Base-by-base conservation (phyloP, 2,797 vertebrate species). In the Leucoraja ocellata region DNA sequence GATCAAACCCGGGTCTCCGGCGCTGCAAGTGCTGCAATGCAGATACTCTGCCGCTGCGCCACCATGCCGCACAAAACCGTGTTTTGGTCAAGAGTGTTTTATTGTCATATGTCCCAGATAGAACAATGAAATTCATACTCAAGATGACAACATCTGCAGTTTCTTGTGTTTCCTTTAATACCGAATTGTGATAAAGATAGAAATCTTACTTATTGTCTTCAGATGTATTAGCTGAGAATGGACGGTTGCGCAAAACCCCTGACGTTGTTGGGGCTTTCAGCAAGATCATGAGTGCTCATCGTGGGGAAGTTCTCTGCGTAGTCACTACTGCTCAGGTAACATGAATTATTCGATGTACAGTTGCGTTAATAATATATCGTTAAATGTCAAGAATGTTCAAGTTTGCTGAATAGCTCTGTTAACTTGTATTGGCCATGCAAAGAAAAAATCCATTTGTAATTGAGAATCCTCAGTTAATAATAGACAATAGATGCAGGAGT, bases 221-320 rank as follows among this genome's bases (percentile, higher is more conserved):
- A 99, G 99, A 97, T 94, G 94, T 99, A 94, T 96, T 99, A 94
- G 96, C 98, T 93, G 98, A 99, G 91, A 99, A 99, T 1, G 97
- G 98, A 7, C 98, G 98, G 80, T 95, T 99, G 92, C 93, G 93
- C 32, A 84, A 96, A 23, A 97, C 98, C 74, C 94, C 95, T 0
- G 97, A 96, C 18, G 97, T 99, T 46, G 96, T 99, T 77, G 76
- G 94, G 25, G 98, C 98, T 2, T 99, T 98, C 93, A 95, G 95
- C 0, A 98, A 98, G 95, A 99, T 99, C 95, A 99, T 99, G 98
- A 98, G 98, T 0, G 98, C 98, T 0, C 97, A 98, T 94, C 97
- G 98, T 73, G 98, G 98, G 93, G 99, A 99, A 94, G 97, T 99
- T 91, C 93, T 97, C 54, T 99, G 98, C 95, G 95, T 96, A 0